Base-by-base conservation (phyloP, 2,888 invertebrate genomes). In the Hoplodrina blanda region DNA sequence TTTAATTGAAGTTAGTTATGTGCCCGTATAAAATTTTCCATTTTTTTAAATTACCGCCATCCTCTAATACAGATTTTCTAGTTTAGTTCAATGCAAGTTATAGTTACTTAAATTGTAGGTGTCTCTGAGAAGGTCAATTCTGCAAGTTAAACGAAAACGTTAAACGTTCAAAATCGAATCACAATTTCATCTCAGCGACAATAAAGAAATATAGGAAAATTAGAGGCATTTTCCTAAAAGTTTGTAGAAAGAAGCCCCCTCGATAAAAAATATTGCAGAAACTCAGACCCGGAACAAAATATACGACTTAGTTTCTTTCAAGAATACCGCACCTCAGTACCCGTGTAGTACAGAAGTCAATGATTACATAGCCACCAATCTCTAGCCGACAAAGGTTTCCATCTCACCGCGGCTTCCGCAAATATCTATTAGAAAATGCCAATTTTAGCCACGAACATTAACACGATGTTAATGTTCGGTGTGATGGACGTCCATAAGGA, bases 401-500 rank as follows among this genome's bases (percentile, higher is more conserved):
- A 46, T 30, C 25, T 1, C 6, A 61, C 11, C 3, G 25, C 6
- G 0, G 17, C 3, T 73, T 15, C 33, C 4, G 2, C 13, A 49
- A 46, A 62, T 37, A 73, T 30, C 13, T 17, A 54, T 53, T 54
- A 46, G 19, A 55, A n/a, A 62, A 50, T 13, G 4, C 54, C 46
- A 37, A 37, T 13, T 69, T 37, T 2, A 46, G 73, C 4, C 25
- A 46, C 13, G 15, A 46, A 17, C 46, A 73, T 37, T 57, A 49
- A 37, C 41, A 52, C 46, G 3, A 44, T 13, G 61, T 69, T 71
- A 80, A 76, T 37, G 20, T 65, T 60, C 88, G 85, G 91, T 92
- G 91, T 91, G 65, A 91, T 15, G 80, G 64, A 25, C 64, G 50
- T 62, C 78, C 83, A 59, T 70, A 80, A 69, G 55, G 68, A 73